A percentile compares a stretch with the other conserved stretches of the same genome.
These are phyloP conservation scores for Ctenomys sociabilis DNA, from an alignment of 2,113 vertebrate genomes.

Conservation along the genomic window DNA sequence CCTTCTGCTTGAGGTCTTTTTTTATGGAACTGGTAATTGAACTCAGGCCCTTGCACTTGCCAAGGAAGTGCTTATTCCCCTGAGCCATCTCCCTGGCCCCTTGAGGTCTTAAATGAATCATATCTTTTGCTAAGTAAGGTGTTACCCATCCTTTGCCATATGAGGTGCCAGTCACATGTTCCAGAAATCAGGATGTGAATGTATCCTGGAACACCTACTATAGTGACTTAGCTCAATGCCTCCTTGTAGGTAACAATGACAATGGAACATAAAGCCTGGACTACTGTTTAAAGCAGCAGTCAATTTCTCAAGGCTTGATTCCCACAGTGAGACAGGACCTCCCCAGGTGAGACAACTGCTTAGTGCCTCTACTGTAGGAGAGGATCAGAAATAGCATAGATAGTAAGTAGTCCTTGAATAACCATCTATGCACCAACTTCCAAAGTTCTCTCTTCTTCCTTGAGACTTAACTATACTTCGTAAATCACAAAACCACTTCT, in stretches of 20 bases:
- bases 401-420: background rate
- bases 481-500: background rate
- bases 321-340: background rate
- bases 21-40: too few relatives aligned
- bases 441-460: background rate
- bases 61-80: too few relatives aligned
- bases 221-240: background rate
- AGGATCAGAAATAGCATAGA: background rate
- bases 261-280: background rate
- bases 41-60: too few relatives aligned
- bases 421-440: background rate
- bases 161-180: background rate
- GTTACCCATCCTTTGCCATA: background rate
- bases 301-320: background rate
- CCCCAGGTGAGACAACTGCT: background rate
- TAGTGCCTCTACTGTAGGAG: background rate
- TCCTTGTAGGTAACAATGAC: background rate
- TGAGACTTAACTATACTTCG: background rate
- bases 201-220: background rate
- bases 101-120: background rate
- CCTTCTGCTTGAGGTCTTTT: background rate
- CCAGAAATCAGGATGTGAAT: background rate
- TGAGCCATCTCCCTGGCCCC: too few relatives aligned
- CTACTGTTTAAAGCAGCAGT: background rate
- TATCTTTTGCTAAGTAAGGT: background rate